A percentile compares a stretch with the other conserved stretches of the same genome.
Evolutionary conservation across 1,140 invertebrate genomes (phyloP).

Genomic region (Penaeus japonicus): DNA sequence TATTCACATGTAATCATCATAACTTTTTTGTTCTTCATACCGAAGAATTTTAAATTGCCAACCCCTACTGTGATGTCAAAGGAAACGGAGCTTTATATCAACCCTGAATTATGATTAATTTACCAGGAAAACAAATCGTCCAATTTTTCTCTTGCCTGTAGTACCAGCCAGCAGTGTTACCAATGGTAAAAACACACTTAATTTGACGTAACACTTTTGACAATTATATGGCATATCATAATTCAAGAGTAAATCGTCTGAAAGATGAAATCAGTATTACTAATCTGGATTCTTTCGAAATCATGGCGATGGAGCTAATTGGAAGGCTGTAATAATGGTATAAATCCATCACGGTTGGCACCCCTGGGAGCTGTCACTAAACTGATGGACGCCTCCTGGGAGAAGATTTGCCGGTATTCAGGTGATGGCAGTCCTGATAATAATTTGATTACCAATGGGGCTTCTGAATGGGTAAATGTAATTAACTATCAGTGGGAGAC

Average conservation of each 20-base stretch:
- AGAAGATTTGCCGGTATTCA: slow-evolving; percentile 11
- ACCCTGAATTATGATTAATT: slow-evolving; percentile 39
- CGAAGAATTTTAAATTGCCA: slow-evolving; percentile 46
- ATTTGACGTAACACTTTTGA: slow-evolving; percentile 6
- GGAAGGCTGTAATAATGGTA: neutral
- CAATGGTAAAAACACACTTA: neutral
- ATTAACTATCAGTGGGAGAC: slow-evolving; percentile 51
- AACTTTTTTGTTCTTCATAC: slow-evolving; percentile 27
- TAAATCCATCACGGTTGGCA: slow-evolving; percentile 26
- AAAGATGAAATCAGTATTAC: neutral
- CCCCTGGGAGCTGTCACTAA: slow-evolving; percentile 38
- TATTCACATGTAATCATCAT: slow-evolving; percentile 4
- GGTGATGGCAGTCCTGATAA: slow-evolving; percentile 45
- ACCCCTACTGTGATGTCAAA: slow-evolving; percentile 38
- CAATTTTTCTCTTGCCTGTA: slow-evolving; percentile 27
- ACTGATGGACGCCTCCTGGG: slow-evolving; percentile 27
- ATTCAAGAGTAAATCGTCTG: neutral
- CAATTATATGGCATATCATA: slow-evolving; percentile 34
- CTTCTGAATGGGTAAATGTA: slow-evolving; percentile 56
- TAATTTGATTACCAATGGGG: slow-evolving; percentile 54
- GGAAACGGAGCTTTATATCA: slow-evolving; percentile 48
- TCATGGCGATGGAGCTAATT: neutral
- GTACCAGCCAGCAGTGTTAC: slow-evolving; percentile 10
- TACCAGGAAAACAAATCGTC: slow-evolving; percentile 33
- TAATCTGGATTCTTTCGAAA: neutral